Evolutionary conservation across 2,797 vertebrate species (phyloP).

Genomic region (Lepilemur septentrionalis): DNA sequence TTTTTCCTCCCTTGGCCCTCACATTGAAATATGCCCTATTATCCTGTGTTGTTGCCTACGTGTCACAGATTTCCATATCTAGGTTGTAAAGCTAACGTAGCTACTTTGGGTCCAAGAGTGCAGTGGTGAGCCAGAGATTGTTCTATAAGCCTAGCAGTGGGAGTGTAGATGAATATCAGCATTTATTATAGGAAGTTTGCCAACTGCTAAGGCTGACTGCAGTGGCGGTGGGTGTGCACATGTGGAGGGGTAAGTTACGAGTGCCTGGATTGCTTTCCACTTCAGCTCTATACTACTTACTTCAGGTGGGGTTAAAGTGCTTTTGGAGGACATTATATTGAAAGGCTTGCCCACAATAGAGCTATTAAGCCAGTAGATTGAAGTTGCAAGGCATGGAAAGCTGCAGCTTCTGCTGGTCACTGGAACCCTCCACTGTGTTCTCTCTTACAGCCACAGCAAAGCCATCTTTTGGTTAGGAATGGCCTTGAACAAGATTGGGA

Average conservation of each 20-base stretch:
- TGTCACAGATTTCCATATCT: background rate
- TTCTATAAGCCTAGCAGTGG: background rate
- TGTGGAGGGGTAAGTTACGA: background rate
- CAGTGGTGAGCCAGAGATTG: background rate
- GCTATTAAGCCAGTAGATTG: background rate
- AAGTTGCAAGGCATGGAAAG: background rate
- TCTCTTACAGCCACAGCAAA: background rate
- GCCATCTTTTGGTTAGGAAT: background rate
- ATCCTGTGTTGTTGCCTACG: fast-evolving
- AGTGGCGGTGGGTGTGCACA: background rate
- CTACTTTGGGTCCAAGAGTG: background rate
- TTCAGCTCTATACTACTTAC: background rate
- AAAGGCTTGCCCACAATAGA: background rate
- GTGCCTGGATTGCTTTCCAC: background rate
- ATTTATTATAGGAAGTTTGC: background rate
- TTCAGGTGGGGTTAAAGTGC: background rate
- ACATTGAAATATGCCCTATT: background rate
- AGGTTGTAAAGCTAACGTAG: background rate
- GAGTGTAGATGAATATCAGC: background rate
- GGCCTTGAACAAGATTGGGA: background rate
- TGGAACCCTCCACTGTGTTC: background rate
- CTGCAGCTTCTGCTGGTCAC: background rate
- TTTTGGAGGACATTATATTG: background rate
- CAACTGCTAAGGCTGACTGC: background rate
- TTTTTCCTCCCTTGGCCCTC: background rate